Conservation (phyloP, 2,113 vertebrate species). For the Grantiella picta region DNA sequence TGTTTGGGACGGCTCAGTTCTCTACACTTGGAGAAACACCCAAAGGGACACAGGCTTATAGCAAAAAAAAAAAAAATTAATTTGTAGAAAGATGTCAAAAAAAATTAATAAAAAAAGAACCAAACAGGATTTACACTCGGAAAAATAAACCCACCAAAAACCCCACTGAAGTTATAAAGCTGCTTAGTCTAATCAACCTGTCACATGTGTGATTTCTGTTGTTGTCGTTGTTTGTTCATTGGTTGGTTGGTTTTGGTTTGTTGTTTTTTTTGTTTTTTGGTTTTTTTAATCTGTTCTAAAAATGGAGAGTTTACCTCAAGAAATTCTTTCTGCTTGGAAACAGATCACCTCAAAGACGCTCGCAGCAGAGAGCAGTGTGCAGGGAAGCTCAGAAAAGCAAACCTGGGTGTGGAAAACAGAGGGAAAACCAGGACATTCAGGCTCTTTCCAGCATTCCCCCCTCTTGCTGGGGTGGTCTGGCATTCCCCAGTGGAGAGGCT, state of each 20-base stretch:
- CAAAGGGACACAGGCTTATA: slow-evolving; percentile 21
- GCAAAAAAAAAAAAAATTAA: neutral
- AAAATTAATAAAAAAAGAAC: neutral
- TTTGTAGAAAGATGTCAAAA: neutral
- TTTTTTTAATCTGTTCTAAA: slow-evolving; percentile 45
- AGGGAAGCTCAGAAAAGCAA: slow-evolving; percentile 2
- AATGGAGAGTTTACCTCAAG: slow-evolving; percentile 75
- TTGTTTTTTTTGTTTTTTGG: neutral
- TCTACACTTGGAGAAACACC: neutral
- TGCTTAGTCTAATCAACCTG: slow-evolving; percentile 23
- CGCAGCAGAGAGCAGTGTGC: neutral
- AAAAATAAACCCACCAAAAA: neutral
- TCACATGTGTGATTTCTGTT: slow-evolving; percentile 23
- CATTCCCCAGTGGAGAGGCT: neutral
- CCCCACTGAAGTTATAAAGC: neutral
- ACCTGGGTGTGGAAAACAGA: neutral
- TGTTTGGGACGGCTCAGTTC: neutral
- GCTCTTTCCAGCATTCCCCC: neutral
- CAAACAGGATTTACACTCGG: neutral
- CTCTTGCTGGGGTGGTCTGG: neutral
- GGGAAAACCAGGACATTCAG: neutral
- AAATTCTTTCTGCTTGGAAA: slow-evolving; percentile 70
- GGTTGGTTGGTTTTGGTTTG: neutral
- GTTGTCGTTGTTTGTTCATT: neutral
- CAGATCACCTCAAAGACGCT: slow-evolving; percentile 34